These are phyloP conservation scores for Erithacus rubecula DNA, from an alignment of 2,797 vertebrate species.

Conservation along the genomic window DNA sequence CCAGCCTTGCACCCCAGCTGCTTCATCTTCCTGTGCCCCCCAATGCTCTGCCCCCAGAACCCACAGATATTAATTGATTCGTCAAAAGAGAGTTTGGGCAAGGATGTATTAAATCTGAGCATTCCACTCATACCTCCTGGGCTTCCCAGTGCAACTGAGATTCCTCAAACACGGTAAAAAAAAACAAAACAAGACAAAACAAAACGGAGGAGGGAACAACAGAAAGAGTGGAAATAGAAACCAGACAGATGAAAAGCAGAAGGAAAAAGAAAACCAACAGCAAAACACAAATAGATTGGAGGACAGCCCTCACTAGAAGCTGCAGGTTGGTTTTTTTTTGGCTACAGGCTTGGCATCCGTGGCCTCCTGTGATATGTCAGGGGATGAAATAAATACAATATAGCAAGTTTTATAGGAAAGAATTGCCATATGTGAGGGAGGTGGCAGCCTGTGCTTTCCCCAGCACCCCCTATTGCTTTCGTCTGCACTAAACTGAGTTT, in stretches of 20 bases:
- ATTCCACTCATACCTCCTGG: constrained; percentile 67
- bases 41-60: neutral
- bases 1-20: neutral
- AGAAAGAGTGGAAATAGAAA: constrained; percentile 2
- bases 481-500: constrained; percentile 57
- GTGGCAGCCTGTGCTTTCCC: constrained; percentile 45
- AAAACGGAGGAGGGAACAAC: neutral
- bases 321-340: neutral
- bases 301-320: neutral
- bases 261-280: constrained; percentile 19
- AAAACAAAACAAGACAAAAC: constrained; percentile 48
- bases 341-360: neutral
- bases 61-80: constrained; percentile 52
- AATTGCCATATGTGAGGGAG: constrained; percentile 60
- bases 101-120: constrained; percentile 65
- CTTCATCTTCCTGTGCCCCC: neutral
- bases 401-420: constrained; percentile 29
- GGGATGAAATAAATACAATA: constrained; percentile 33
- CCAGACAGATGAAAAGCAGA: constrained; percentile 20
- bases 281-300: constrained; percentile 34
- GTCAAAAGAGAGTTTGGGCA: constrained; percentile 41
- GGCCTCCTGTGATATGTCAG: constrained; percentile 33
- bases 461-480: constrained; percentile 25
- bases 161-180: constrained; percentile 44
- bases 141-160: constrained; percentile 49